Percentiles rank a stretch among this genome's conserved stretches.
Conservation (phyloP, 2,797 vertebrate genomes). For the Sylvilagus floridanus region DNA sequence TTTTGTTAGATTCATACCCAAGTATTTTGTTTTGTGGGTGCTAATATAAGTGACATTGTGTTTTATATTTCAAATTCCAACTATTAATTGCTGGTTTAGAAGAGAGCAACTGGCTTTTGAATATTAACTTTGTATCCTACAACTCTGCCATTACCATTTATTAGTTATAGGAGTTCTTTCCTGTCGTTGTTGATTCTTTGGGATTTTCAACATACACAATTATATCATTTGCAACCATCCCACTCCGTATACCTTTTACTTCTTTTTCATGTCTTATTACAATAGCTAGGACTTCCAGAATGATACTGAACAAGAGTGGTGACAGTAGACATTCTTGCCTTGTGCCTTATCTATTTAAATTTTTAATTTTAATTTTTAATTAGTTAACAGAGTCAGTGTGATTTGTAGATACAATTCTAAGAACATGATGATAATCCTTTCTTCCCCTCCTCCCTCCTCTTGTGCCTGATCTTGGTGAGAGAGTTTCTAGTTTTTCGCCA, state of each 20-base stretch:
- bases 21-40: background rate
- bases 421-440: no score
- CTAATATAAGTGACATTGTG: background rate
- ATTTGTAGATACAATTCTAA: no score
- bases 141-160: slow-evolving; percentile 9
- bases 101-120: slow-evolving; percentile 27
- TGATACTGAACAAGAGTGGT: background rate
- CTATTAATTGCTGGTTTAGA: background rate
- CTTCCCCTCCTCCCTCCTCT: no score
- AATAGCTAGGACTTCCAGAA: slow-evolving; percentile 17
- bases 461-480: slow-evolving; percentile 4
- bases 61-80: slow-evolving; percentile 47
- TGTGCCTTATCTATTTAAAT: background rate
- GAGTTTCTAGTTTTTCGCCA: slow-evolving; percentile 8
- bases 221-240: background rate
- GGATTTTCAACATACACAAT: slow-evolving; percentile 26
- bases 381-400: no score
- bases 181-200: background rate
- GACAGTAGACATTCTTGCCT: background rate
- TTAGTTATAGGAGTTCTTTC: slow-evolving; percentile 1
- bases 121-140: background rate
- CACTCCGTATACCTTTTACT: background rate
- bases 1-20: slow-evolving; percentile 35
- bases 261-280: background rate
- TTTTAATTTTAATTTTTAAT: no score